phyloP scores from a whole-genome alignment of 2,888 invertebrate genomes.

The Tiliacea citrago region DNA sequence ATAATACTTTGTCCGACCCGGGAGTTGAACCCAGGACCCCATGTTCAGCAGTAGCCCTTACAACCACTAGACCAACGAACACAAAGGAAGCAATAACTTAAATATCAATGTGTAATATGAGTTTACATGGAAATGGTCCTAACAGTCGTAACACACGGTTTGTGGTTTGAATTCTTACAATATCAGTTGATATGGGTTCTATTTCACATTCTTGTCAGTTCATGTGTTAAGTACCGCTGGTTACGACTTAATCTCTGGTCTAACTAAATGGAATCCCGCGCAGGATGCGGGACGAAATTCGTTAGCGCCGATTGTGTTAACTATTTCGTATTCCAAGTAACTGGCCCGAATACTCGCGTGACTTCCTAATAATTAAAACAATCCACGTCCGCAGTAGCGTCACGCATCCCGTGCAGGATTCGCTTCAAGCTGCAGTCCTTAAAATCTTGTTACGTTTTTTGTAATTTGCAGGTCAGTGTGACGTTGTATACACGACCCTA shows the following conservation, averaged over 20 bases:
- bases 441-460: no score
- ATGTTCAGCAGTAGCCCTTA: no score
- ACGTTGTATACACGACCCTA: no score
- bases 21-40: no score
- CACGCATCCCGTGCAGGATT: not conserved
- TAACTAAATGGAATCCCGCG: not conserved
- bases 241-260: not conserved
- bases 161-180: conserved; percentile 33
- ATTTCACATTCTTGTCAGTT: conserved; percentile 6
- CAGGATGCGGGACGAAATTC: not conserved
- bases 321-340: no score
- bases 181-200: conserved; percentile 18
- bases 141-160: conserved; percentile 10
- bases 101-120: not conserved
- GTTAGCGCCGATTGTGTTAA: not conserved
- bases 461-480: no score
- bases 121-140: conserved; percentile 12
- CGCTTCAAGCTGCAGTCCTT: no score
- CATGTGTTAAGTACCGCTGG: not conserved
- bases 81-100: not conserved
- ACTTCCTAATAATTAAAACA: not conserved
- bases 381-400: not conserved
- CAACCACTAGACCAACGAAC: no score
- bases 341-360: not conserved
- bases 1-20: no score